Evolutionary conservation across 2,797 vertebrate genomes (phyloP).

Genomic region (Periparus ater): DNA sequence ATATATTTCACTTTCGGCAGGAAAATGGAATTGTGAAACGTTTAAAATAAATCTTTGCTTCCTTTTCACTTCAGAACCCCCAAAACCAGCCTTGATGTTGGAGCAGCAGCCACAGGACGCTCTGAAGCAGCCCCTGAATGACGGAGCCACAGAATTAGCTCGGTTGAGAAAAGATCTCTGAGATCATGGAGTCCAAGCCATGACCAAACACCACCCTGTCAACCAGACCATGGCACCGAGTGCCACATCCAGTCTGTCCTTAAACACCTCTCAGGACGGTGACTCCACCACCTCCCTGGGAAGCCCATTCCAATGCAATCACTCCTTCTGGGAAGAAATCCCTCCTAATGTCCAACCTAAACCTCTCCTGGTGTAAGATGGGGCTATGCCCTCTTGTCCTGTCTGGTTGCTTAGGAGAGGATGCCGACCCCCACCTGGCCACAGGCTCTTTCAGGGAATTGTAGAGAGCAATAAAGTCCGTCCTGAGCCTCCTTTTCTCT

Average conservation of each 20-base stretch:
- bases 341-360: not conserved
- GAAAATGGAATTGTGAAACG: not conserved
- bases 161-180: not conserved
- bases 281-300: not conserved
- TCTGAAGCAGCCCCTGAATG: not conserved
- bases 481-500: not conserved
- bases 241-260: accelerated
- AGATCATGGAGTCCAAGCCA: not conserved
- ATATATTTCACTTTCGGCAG: not conserved
- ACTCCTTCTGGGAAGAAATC: not conserved
- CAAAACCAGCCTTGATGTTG: not conserved
- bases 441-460: accelerated
- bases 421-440: accelerated
- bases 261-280: not conserved
- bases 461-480: accelerated
- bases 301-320: not conserved
- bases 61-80: not conserved
- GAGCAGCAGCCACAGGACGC: no score
- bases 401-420: not conserved
- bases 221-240: not conserved
- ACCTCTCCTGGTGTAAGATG: not conserved
- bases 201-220: accelerated
- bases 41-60: not conserved
- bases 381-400: not conserved
- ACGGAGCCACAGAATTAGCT: not conserved